Evolutionary conservation across 2,888 invertebrate species (phyloP).

Genomic region (Plemyria rubiginata): DNA sequence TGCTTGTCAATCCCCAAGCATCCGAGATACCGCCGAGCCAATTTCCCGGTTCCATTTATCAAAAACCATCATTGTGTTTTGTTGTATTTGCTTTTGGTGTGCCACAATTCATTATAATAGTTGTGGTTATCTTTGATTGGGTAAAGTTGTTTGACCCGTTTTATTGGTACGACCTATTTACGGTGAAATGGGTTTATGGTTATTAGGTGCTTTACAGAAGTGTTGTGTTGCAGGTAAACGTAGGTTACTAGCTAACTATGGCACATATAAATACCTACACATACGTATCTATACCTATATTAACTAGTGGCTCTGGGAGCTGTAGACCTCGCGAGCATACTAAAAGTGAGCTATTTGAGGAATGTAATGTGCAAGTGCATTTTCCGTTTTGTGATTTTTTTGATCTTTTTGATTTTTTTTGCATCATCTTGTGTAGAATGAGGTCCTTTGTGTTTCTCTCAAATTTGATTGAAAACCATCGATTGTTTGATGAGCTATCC

Average conservation of each 20-base stretch:
- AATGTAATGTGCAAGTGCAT: too few species aligned
- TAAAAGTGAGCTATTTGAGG: too few species aligned
- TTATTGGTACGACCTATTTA: slow-evolving; percentile 17
- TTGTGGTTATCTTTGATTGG: slow-evolving; percentile 33
- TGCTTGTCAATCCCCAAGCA: slow-evolving; percentile 35
- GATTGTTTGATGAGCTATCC: too few species aligned
- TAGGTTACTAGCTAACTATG: background rate
- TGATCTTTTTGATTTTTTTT: too few species aligned
- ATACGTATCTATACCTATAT: too few species aligned
- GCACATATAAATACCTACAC: background rate
- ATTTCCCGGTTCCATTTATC: slow-evolving; percentile 66
- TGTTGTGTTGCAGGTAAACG: background rate
- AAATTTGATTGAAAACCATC: too few species aligned
- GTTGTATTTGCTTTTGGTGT: slow-evolving; percentile 41
- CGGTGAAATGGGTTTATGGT: slow-evolving; percentile 9
- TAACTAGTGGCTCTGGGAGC: too few species aligned
- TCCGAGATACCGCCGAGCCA: slow-evolving; percentile 60
- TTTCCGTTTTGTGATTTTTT: too few species aligned
- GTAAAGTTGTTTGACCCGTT: slow-evolving; percentile 22
- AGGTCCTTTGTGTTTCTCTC: too few species aligned
- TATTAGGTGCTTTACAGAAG: background rate
- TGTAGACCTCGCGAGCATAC: too few species aligned
- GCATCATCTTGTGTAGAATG: too few species aligned
- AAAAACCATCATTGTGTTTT: slow-evolving; percentile 62
- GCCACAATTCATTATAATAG: slow-evolving; percentile 35